Conservation (phyloP, 2,888 invertebrate genomes). For the Rhyacophila evoluta region DNA sequence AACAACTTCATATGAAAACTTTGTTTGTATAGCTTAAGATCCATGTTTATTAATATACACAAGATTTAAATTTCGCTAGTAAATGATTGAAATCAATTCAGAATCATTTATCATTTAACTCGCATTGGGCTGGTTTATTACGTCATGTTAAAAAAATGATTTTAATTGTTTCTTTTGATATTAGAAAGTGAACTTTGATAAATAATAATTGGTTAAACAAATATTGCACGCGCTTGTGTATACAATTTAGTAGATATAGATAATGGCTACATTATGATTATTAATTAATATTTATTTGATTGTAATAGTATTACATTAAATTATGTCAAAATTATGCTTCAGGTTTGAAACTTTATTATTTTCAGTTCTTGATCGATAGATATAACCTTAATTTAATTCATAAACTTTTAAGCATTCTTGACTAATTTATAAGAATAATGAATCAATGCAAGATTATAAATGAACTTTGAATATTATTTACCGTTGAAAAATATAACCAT, state of each 20-base stretch:
- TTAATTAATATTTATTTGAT: neutral
- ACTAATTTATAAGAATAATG: too few species aligned
- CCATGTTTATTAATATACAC: neutral
- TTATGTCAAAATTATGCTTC: neutral
- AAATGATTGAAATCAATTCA: constrained; percentile 1
- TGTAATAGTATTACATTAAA: neutral
- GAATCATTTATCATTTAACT: neutral
- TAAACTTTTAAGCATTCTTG: too few species aligned
- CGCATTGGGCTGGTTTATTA: too few species aligned
- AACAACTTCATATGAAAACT: neutral
- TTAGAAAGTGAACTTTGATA: neutral
- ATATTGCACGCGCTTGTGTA: neutral
- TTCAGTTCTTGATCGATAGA: neutral
- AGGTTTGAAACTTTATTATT: neutral
- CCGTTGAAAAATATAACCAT: too few species aligned
- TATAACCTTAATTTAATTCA: neutral
- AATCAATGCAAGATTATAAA: too few species aligned
- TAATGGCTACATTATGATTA: neutral
- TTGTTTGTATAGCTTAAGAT: neutral
- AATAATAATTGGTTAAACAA: neutral
- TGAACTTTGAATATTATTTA: too few species aligned
- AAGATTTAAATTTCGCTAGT: constrained; percentile 1
- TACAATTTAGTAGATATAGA: neutral
- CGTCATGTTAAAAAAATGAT: neutral
- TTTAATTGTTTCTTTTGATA: neutral